Conservation (phyloP, 2,797 vertebrate species). For the Gallinago stenura region DNA sequence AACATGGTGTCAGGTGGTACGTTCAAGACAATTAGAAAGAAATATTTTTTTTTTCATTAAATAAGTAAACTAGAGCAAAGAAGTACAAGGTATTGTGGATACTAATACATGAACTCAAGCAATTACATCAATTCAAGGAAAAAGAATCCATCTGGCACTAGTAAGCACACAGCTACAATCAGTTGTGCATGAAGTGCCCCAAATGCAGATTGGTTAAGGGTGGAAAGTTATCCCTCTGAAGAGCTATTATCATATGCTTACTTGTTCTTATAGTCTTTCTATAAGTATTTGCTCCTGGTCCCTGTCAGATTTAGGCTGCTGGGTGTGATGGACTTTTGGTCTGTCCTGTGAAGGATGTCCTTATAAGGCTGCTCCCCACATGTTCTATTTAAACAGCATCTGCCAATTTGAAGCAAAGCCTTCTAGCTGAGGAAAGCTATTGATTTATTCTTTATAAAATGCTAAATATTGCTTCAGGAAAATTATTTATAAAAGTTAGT, state of each 20-base stretch:
- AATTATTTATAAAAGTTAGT: background rate
- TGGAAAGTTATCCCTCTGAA: background rate
- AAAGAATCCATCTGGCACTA: background rate
- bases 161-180: background rate
- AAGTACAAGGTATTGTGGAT: background rate
- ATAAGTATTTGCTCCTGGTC: background rate
- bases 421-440: background rate
- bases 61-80: background rate
- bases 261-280: background rate
- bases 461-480: background rate
- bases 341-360: background rate
- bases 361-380: background rate
- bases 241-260: background rate
- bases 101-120: background rate
- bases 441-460: conserved; percentile 16
- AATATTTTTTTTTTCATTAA: background rate
- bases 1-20: background rate
- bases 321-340: background rate
- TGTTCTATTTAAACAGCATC: background rate
- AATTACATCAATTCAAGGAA: background rate
- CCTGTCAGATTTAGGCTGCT: background rate
- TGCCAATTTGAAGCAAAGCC: background rate
- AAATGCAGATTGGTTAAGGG: background rate
- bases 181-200: background rate
- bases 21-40: background rate